Evolutionary conservation across 2,888 invertebrate species (phyloP), one percentile per base, ranked within the genome.

Genomic region (Lomographa bimaculata): DNA sequence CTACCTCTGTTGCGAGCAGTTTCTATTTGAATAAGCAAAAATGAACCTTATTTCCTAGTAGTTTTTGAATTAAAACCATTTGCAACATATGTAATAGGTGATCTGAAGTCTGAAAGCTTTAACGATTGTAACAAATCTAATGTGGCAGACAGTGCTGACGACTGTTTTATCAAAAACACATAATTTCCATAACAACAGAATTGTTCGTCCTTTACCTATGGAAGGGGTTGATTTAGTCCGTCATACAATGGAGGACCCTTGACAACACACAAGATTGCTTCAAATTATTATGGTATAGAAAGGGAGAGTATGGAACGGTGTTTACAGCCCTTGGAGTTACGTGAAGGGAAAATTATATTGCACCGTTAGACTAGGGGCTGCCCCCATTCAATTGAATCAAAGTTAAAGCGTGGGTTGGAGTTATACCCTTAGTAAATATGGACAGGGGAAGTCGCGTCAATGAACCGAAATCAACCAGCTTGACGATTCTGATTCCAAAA

Each of bases 321-420:
- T 60, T 56, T 56, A 54, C 54, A 54, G 50, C 65, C 64, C 64
- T 60, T 54, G 47, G 16, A 35, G 26, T 43, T 48, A 57, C 40
- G 49, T 55, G 51, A 32, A 51, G 57, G 60, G 62, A 62, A 65
- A 60, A 60, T 68, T 61, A 64, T 59, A 59, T 52, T 50, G 52
- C 46, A 42, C 48, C 45, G 54, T 55, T 51, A 49, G 56, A 54
- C 54, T 51, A 46, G 60, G 63, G 63, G 50, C 42, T 45, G 54
- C 48, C 53, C 60, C 63, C 48, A 46, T 49, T 40, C 37, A 37
- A 44, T 47, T 37, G 50, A 52, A 50, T 52, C 46, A 44, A 47
- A 47, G 49, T 45, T 34, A 24, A 55, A 53, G 42, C 46, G 50
- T 47, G 50, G 50, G 46, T 46, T 20, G 32, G 38, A 37, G 39